Evolutionary conservation across 2,113 vertebrate genomes (phyloP).

Genomic region (Boulengeromyrus knoepffleri): DNA sequence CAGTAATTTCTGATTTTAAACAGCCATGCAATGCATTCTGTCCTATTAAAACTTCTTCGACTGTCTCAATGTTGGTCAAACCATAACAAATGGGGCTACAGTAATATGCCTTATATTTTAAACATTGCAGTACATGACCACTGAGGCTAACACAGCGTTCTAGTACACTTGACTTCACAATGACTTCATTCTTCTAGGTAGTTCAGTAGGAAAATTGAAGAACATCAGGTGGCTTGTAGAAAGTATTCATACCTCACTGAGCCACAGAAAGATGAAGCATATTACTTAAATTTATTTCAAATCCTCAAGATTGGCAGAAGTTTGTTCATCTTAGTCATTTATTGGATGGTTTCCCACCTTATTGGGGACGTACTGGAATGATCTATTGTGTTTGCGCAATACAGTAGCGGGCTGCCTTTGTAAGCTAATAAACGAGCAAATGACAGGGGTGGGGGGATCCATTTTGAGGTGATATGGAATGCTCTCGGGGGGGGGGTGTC

Average conservation of each 20-base stretch:
- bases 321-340: not conserved
- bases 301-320: not conserved
- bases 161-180: not conserved
- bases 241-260: not conserved
- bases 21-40: not conserved
- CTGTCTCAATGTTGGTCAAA: not conserved
- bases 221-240: not conserved
- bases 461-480: not conserved
- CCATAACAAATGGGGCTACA: not conserved
- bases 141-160: not conserved
- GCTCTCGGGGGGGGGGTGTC: not conserved
- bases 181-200: not conserved
- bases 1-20: not conserved
- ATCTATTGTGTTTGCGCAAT: not conserved
- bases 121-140: not conserved
- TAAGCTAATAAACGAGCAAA: not conserved
- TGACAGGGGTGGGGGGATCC: not conserved
- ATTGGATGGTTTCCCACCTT: not conserved
- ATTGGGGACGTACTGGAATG: not conserved
- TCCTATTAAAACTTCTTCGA: not conserved
- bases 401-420: constrained; percentile 13
- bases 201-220: not conserved
- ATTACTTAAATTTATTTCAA: not conserved
- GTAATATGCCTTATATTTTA: not conserved
- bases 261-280: not conserved